Base-by-base conservation (phyloP, 2,797 vertebrate species). In the Luscinia luscinia region DNA sequence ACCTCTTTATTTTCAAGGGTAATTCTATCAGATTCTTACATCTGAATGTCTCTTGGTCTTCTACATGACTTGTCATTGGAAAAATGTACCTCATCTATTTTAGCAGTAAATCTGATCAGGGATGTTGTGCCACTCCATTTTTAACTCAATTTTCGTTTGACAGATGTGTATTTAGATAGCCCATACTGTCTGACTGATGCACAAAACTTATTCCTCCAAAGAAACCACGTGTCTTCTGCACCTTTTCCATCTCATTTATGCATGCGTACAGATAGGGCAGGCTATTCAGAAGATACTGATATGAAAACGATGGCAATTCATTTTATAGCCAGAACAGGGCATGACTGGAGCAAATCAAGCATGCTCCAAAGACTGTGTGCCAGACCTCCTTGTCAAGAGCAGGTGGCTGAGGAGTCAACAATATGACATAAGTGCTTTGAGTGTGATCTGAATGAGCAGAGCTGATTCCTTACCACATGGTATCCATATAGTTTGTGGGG, bases 331-430 rank as follows among this genome's bases (percentile, higher is more conserved):
- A 79, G 41, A 93, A 62, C n/a, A 70, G 58, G 54, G 77, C 84
- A 90, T 95, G 89, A 96, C 91, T 97, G 93, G 67, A 91, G 91
- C 82, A 88, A 96, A 97, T 96, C 91, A 94, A 93, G 94, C 93
- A 92, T 95, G 91, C 64, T 88, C 81, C 79, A 77, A 91, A 83
- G 77, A 54, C 76, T 88, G 41, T 48, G 73, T 89, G 91, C 83
- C 90, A 96, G 93, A 84, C 61, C 72, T 95, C 84, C 94, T 94
- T 93, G 92, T 94, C 74, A 91, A 82, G 95, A 95, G 84, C 93
- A 94, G 89, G 91, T 96, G 93, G 88, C 74, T 94, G 93, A 94
- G 95, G 93, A 91, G 70, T 91, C 95, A 96, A 89, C 94, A 94
- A 92, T 87, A 52, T 89, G 84, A 84, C 82, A 89, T 89, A 92